A percentile compares a stretch with the other conserved stretches of the same genome.
phyloP scores from a whole-genome alignment of 2,888 invertebrate species.

The Rhaphigaster nebulosa region DNA sequence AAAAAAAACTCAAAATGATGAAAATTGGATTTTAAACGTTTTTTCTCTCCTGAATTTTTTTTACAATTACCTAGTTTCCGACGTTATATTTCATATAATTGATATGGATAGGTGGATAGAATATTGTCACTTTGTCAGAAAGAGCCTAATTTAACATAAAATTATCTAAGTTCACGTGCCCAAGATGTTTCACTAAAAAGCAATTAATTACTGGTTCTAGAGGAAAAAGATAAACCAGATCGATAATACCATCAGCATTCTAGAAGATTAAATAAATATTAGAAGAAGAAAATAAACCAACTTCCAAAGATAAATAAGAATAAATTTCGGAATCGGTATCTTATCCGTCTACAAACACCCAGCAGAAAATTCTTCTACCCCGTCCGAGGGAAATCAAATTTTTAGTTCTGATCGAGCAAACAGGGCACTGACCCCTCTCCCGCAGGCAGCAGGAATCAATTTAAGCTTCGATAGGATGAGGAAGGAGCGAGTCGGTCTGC shows the following conservation, averaged over 20 bases:
- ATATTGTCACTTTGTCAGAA: too few relatives aligned
- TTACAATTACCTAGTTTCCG: too few relatives aligned
- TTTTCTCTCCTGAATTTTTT: too few relatives aligned
- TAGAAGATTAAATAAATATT: neutral
- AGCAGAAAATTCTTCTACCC: neutral
- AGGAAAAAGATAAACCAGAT: neutral
- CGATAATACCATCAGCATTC: neutral
- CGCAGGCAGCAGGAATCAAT: neutral
- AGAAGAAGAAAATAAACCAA: neutral
- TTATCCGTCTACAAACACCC: neutral
- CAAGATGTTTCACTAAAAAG: neutral
- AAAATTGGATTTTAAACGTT: too few relatives aligned
- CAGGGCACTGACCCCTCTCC: neutral
- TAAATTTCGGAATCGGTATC: neutral
- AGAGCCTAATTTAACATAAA: neutral
- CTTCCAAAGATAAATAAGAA: neutral
- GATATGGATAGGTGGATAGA: too few relatives aligned
- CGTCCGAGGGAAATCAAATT: neutral
- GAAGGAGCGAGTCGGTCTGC: neutral
- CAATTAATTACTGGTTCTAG: neutral
- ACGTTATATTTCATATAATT: too few relatives aligned
- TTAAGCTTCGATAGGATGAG: neutral
- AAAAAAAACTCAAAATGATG: too few relatives aligned
- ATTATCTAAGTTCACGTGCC: neutral
- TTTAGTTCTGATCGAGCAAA: neutral